Conservation (phyloP, 2,797 vertebrate genomes). For the Artibeus lituratus region DNA sequence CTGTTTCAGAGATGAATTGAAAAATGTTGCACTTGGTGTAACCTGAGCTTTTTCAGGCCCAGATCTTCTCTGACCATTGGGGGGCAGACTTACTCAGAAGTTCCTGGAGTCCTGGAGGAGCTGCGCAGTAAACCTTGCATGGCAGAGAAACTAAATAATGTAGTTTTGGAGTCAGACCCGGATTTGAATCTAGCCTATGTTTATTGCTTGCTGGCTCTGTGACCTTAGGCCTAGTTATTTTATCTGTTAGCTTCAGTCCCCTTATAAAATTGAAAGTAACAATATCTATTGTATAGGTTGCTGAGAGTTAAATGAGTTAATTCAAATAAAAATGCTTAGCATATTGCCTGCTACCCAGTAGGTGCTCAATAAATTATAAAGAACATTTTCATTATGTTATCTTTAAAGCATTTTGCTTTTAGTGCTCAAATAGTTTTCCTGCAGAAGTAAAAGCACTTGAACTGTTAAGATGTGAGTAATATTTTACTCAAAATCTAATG, state of each 20-base stretch:
- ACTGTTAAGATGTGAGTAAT: background rate
- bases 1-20: constrained; percentile 14
- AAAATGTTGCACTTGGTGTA: background rate
- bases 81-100: constrained; percentile 59
- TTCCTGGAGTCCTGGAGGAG: constrained; percentile 23
- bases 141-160: constrained; percentile 7
- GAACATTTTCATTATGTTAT: background rate
- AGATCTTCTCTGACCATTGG: constrained; percentile 19
- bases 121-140: background rate
- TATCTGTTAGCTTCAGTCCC: background rate
- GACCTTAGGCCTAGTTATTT: background rate
- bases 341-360: background rate
- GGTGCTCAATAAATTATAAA: background rate
- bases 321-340: constrained; percentile 17
- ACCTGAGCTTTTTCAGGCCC: background rate
- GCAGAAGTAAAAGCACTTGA: background rate
- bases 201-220: background rate
- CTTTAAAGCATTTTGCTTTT: background rate
- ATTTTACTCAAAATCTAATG: constrained; percentile 30
- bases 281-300: background rate
- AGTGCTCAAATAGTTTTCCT: background rate
- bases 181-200: background rate
- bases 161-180: background rate
- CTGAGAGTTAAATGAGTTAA: background rate
- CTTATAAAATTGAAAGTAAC: background rate